These are phyloP conservation scores for Antheraea assamensis DNA, from an alignment of 2,888 invertebrate genomes.

Conservation along the genomic window DNA sequence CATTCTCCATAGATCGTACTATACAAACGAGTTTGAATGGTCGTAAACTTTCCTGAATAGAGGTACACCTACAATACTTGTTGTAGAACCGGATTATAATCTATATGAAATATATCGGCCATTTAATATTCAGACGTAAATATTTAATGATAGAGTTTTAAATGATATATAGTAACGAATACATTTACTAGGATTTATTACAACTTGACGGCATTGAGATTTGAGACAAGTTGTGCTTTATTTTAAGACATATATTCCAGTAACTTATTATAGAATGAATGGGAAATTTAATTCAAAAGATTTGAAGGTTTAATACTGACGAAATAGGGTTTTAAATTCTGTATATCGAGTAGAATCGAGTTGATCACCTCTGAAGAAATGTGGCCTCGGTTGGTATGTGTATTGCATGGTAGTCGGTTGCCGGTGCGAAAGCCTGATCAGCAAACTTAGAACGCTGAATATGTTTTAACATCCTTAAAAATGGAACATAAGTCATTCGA, in stretches of 20 bases:
- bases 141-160: not conserved
- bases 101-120: constrained; percentile 26
- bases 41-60: constrained; percentile 48
- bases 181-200: constrained; percentile 16
- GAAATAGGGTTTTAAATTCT: constrained; percentile 36
- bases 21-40: constrained; percentile 60
- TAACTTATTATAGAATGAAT: constrained; percentile 17
- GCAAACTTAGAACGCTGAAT: constrained; percentile 44
- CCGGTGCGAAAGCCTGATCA: constrained; percentile 37
- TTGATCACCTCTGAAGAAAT: constrained; percentile 74
- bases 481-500: not conserved
- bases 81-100: constrained; percentile 52
- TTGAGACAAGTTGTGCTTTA: constrained; percentile 35
- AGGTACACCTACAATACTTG: constrained; percentile 41
- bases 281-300: constrained; percentile 1
- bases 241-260: constrained; percentile 20
- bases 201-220: constrained; percentile 25
- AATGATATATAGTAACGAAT: not conserved
- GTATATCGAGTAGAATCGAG: constrained; percentile 33
- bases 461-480: constrained; percentile 30
- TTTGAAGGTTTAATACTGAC: constrained; percentile 30
- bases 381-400: constrained; percentile 68
- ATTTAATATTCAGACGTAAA: constrained; percentile 22
- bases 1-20: constrained; percentile 63
- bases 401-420: constrained; percentile 40